Base-by-base conservation (phyloP, 1,140 invertebrate genomes). In the Alviniconcha marisindica region DNA sequence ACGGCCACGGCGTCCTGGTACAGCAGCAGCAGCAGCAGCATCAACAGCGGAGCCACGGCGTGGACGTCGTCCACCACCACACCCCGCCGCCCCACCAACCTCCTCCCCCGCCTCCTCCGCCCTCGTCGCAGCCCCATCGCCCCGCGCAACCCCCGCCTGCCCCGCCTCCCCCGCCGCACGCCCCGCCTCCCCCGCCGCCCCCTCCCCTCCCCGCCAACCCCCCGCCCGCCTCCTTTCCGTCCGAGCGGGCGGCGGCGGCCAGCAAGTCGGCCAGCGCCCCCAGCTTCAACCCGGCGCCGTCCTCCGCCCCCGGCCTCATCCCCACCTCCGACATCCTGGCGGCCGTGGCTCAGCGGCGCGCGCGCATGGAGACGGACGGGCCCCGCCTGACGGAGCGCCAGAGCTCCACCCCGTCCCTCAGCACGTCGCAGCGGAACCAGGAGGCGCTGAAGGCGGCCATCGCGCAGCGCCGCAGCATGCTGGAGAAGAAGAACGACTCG, bases 361-460 rank as follows among this genome's bases (percentile, higher is more conserved):
- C 82, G 40, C 86, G 91, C 48, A 73, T 91, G 36, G 84, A 91
- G 48, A 85, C 63, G 33, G 89, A 88, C 24, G 91, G 88, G 15
- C 86, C 87, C 31, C 86, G 85, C 66, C 86, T 90, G 63, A 79
- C 83, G 36, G 77, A 87, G 48, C 54, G 78, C 4, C 85, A 81
- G 51, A 87, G 84, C 66, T 80, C 86, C 1, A 76, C 77, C 33
- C 69, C 74, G 38, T 56, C 83, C 38, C 54, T 56, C 66, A 28
- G 80, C 33, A 40, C 21, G 21, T 28, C 56, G 5, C 15, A 44
- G 38, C 38, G 85, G 54, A 87, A 87, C 83, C 91, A 92, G 60
- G 88, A 87, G 84, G 91, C 90, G 1, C 87, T 92, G 63, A 86
- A 88, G 66, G 89, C 87, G 24, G 91, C 91, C 0, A 90, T 92